Percentiles rank a stretch among this genome's conserved stretches.
These are phyloP conservation scores for Sitta europaea DNA, from an alignment of 2,113 vertebrate species.

Conservation along the genomic window DNA sequence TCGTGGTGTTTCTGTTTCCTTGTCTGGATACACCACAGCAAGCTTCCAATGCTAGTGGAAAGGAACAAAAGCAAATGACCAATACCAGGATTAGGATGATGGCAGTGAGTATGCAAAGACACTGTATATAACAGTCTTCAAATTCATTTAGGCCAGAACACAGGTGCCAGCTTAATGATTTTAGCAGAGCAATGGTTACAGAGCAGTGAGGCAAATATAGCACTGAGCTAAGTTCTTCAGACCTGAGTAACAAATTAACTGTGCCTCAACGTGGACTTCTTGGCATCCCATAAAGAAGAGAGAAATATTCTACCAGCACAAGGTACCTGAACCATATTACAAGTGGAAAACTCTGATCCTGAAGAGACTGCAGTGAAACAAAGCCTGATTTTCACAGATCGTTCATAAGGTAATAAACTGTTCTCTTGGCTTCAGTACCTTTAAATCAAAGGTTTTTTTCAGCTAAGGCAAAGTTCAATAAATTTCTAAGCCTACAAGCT, in stretches of 20 bases:
- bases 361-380: not conserved
- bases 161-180: not conserved
- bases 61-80: not conserved
- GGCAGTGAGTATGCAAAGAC: not conserved
- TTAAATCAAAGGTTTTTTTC: not conserved
- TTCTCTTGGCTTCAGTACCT: not conserved
- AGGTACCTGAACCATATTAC: not conserved
- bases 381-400: not conserved
- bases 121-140: not conserved
- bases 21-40: not conserved
- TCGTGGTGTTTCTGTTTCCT: not conserved
- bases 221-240: not conserved
- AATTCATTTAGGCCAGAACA: not conserved
- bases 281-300: not conserved
- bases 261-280: not conserved
- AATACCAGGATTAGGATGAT: not conserved
- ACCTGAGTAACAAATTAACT: not conserved
- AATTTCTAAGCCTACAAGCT: not conserved
- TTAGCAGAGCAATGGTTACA: not conserved
- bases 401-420: not conserved
- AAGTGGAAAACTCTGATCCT: not conserved
- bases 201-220: not conserved
- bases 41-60: not conserved
- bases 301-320: not conserved
- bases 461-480: not conserved